These are phyloP conservation scores for Lepidocyrtoides sp. DNA, from an alignment of 2,888 invertebrate genomes.

Conservation along the genomic window DNA sequence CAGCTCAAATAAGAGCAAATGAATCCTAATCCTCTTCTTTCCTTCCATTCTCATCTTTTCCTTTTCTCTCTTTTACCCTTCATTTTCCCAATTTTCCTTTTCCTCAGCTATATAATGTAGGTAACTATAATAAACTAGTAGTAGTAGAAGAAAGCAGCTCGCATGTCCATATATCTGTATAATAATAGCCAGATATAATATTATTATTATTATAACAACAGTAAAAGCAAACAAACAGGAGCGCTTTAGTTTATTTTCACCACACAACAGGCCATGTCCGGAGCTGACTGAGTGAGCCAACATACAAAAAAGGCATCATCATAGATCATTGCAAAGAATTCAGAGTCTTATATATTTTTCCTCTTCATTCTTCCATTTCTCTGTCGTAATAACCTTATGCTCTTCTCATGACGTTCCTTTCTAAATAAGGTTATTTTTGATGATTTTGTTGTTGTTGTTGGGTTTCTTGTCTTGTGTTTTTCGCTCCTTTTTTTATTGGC, in stretches of 20 bases:
- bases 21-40: conserved; percentile 38
- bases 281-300: conserved; percentile 17
- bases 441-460: conserved; percentile 17
- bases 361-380: background rate
- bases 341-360: background rate
- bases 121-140: too few species aligned
- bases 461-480: background rate
- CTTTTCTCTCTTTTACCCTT: too few species aligned
- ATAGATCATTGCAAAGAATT: conserved; percentile 40
- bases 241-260: conserved; percentile 5
- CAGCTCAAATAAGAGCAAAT: conserved; percentile 5
- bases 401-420: background rate
- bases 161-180: too few species aligned
- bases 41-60: background rate
- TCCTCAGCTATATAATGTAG: background rate
- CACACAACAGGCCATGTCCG: conserved; percentile 9
- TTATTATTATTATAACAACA: background rate
- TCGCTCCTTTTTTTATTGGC: conserved; percentile 26
- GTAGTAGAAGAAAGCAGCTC: too few species aligned
- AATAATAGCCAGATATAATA: too few species aligned
- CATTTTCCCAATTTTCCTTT: background rate
- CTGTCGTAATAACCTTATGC: background rate
- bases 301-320: conserved; percentile 13
- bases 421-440: conserved; percentile 57
- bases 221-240: background rate